These are phyloP conservation scores for Talpa occidentalis DNA, from an alignment of 2,113 vertebrate genomes.

Conservation along the genomic window DNA sequence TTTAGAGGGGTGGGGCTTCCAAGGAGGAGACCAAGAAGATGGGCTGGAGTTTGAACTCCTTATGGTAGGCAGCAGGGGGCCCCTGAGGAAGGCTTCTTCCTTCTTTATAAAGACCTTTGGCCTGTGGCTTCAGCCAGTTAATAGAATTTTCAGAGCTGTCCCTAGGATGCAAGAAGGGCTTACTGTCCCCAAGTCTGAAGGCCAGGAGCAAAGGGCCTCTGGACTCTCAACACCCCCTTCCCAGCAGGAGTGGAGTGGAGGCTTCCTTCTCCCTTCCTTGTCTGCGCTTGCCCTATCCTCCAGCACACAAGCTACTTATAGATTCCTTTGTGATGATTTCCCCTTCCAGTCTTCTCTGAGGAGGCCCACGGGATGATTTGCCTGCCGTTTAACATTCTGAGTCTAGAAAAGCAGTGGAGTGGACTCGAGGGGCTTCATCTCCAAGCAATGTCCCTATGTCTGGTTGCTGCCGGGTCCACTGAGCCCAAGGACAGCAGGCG, in stretches of 20 bases:
- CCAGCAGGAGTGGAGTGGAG: neutral
- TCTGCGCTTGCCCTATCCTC: neutral
- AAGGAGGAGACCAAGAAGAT: neutral
- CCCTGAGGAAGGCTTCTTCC: neutral
- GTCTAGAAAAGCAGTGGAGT: conserved; percentile 31
- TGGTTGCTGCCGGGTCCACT: neutral
- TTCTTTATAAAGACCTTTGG: neutral
- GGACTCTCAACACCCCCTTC: neutral
- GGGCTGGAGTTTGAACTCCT: neutral
- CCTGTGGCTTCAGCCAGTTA: neutral
- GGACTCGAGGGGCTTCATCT: neutral
- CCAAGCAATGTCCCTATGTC: neutral
- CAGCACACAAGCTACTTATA: neutral
- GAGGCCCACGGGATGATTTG: neutral
- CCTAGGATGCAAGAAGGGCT: neutral
- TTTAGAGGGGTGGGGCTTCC: neutral
- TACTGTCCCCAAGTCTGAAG: neutral
- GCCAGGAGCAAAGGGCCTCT: neutral
- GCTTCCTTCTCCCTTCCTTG: neutral
- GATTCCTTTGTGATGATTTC: conserved; percentile 16
- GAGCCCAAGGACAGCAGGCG: neutral
- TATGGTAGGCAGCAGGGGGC: neutral
- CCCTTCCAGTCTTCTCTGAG: neutral
- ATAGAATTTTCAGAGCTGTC: conserved; percentile 28
- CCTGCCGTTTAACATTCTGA: neutral